Evolutionary conservation across 1,140 invertebrate genomes (phyloP).

Genomic region (Penaeus chinensis): DNA sequence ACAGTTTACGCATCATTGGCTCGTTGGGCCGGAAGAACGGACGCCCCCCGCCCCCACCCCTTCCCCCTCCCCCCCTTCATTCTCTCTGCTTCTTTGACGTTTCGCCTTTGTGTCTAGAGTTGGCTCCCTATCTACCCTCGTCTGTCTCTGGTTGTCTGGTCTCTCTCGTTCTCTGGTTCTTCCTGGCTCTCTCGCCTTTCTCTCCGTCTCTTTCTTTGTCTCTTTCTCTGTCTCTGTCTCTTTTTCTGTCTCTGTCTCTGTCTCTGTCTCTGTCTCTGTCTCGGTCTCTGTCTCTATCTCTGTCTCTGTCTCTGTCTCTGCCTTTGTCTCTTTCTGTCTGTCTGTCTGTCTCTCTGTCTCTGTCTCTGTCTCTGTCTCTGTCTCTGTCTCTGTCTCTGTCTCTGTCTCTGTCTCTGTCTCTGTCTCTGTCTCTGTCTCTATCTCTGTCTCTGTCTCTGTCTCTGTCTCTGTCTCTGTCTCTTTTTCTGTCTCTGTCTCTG

Average conservation of each 20-base stretch:
- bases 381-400: background rate
- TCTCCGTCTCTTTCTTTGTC: background rate
- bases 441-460: background rate
- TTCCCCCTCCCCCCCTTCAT: no score
- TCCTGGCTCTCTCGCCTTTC: background rate
- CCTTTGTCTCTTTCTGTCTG: background rate
- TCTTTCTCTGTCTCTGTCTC: background rate
- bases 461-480: background rate
- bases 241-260: background rate
- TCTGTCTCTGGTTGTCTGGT: background rate
- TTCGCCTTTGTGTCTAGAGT: no score
- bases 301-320: background rate
- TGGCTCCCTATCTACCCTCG: no score
- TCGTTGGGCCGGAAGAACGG: no score
- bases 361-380: background rate
- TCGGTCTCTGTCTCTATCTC: background rate
- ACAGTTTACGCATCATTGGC: no score
- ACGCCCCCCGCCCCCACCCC: no score
- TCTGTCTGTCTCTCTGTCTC: background rate
- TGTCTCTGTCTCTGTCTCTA: background rate
- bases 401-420: background rate
- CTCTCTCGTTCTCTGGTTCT: slow-evolving; percentile 1
- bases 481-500: background rate
- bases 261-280: no score
- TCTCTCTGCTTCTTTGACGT: no score